Percentiles rank a stretch among this genome's conserved stretches.
Conservation (phyloP, 2,797 vertebrate genomes). For the Halcyon chelicuti region DNA sequence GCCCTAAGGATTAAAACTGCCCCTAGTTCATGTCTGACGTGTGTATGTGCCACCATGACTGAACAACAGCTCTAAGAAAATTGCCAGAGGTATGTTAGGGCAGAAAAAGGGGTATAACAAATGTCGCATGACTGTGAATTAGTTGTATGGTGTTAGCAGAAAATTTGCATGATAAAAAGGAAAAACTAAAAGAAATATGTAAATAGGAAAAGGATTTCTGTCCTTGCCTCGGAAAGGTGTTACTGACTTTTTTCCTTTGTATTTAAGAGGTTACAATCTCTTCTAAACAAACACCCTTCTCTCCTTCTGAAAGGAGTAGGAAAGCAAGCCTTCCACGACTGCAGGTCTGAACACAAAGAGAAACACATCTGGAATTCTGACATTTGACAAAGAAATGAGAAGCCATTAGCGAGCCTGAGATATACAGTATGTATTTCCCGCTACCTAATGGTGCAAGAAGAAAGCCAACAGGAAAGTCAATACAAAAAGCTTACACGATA, state of each 20-base stretch:
- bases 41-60: neutral
- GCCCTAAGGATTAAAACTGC: neutral
- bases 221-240: neutral
- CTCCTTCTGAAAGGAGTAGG: neutral
- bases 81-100: neutral
- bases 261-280: neutral
- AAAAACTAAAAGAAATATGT: neutral
- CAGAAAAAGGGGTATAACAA: neutral
- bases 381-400: neutral
- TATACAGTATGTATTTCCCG: neutral
- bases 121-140: fast-evolving
- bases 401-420: neutral
- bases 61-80: neutral
- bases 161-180: neutral
- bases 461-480: neutral
- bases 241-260: neutral
- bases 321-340: neutral
- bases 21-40: fast-evolving
- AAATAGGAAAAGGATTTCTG: neutral
- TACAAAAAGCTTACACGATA: neutral
- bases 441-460: neutral
- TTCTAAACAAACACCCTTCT: neutral
- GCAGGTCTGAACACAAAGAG: neutral
- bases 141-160: neutral
- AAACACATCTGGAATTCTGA: neutral